phyloP scores from a whole-genome alignment of 2,888 invertebrate genomes.

The Fabriciana adippe region DNA sequence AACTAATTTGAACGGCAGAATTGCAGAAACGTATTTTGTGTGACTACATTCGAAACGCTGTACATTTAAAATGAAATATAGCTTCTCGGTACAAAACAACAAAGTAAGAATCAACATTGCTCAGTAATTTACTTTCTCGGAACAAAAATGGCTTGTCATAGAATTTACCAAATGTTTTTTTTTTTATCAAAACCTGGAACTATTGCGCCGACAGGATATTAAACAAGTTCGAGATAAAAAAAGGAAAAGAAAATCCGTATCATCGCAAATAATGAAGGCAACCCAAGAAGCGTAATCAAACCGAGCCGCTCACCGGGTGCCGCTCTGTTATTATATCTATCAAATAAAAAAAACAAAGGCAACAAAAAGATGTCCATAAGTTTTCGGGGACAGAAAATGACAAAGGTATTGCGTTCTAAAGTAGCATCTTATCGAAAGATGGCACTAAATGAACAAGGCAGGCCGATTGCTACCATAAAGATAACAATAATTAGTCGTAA shows the following conservation, averaged over 20 bases:
- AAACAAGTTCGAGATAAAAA: constrained; percentile 48
- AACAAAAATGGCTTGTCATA: constrained; percentile 35
- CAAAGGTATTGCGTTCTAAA: constrained; percentile 67
- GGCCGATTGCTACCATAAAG: constrained; percentile 78
- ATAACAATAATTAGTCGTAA: constrained; percentile 81
- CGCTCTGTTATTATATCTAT: constrained; percentile 66
- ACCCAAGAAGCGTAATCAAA: constrained; percentile 55
- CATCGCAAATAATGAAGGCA: constrained; percentile 77
- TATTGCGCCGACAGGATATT: constrained; percentile 39
- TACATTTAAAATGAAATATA: constrained; percentile 43
- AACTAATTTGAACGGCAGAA: constrained; percentile 63
- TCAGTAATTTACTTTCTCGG: constrained; percentile 32
- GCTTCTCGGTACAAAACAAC: constrained; percentile 35
- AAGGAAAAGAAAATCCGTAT: constrained; percentile 66
- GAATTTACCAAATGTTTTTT: constrained; percentile 29
- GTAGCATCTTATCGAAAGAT: constrained; percentile 64
- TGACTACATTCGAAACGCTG: constrained; percentile 43
- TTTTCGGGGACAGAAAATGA: constrained; percentile 62
- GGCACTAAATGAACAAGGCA: constrained; percentile 65
- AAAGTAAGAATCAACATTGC: constrained; percentile 31
- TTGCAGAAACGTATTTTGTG: constrained; percentile 44
- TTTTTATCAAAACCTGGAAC: constrained; percentile 29
- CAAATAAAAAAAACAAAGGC: constrained; percentile 52
- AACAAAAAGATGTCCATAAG: constrained; percentile 45
- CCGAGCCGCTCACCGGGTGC: constrained; percentile 53